Evolutionary conservation across 2,888 invertebrate genomes (phyloP).

Genomic region (Lordiphosa fenestrarum): DNA sequence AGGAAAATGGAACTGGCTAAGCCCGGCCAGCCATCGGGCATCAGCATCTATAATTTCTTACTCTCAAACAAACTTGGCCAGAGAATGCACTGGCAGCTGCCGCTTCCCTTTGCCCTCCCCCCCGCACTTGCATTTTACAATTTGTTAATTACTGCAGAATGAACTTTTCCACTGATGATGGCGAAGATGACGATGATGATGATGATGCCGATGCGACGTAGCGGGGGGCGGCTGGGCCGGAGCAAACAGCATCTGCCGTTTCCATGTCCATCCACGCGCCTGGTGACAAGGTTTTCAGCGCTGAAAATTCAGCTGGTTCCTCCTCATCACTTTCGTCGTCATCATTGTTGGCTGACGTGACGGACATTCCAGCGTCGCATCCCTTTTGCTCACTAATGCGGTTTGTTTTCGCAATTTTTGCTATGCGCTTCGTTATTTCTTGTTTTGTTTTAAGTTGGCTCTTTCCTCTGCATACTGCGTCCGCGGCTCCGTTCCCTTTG

Average conservation of each 20-base stretch:
- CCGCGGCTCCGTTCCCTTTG: conserved; percentile 14
- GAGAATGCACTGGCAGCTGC: conserved; percentile 38
- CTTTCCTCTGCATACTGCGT: conserved; percentile 43
- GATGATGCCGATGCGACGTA: conserved; percentile 14
- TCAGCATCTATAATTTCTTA: conserved; percentile 62
- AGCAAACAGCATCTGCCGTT: conserved; percentile 61
- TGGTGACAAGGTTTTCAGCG: conserved; percentile 57
- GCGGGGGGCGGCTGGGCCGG: conserved; percentile 23
- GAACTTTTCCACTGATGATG: conserved; percentile 54
- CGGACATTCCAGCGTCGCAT: conserved; percentile 22
- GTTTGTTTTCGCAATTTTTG: conserved; percentile 63
- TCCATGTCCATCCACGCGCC: conserved; percentile 29
- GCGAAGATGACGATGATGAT: conserved; percentile 22
- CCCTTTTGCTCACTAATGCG: conserved; percentile 55
- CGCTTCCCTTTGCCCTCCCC: conserved; percentile 5
- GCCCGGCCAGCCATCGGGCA: conserved; percentile 27
- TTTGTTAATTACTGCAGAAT: conserved; percentile 71
- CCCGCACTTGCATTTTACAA: conserved; percentile 53
- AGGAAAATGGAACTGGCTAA: conserved; percentile 13
- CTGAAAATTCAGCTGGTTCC: conserved; percentile 20
- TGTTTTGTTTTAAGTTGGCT: conserved; percentile 57
- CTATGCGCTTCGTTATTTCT: conserved; percentile 59
- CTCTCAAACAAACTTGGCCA: conserved; percentile 60
- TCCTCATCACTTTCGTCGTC: conserved; percentile 43
- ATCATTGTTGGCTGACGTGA: conserved; percentile 54